phyloP scores from a whole-genome alignment of 2,797 vertebrate genomes.

The Cynodonichthys magdalenae region DNA sequence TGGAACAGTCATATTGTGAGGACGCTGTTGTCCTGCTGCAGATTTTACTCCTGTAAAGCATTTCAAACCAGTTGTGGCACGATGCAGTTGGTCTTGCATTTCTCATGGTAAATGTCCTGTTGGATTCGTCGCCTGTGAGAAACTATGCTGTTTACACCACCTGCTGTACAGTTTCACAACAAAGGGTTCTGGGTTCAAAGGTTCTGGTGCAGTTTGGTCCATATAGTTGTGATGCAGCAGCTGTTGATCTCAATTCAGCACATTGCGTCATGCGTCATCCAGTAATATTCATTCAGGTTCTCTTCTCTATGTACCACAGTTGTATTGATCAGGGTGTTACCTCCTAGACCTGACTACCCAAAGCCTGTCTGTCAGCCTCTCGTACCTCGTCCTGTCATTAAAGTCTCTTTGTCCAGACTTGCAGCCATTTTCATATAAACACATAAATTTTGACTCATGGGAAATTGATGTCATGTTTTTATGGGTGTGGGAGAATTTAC shows the following conservation, averaged over 20 bases:
- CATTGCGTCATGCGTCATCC: constrained; percentile 39
- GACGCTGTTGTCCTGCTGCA: constrained; percentile 18
- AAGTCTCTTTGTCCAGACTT: neutral
- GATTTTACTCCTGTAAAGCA: constrained; percentile 30
- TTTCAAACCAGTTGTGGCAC: constrained; percentile 27
- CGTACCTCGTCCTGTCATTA: constrained; percentile 3
- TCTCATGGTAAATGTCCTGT: constrained; percentile 33
- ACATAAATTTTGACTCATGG: neutral
- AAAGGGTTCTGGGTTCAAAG: constrained; percentile 3
- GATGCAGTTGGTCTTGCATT: constrained; percentile 30
- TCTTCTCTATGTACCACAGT: constrained; percentile 14
- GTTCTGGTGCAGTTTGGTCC: constrained; percentile 7
- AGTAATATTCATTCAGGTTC: constrained; percentile 12
- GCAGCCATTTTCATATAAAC: neutral
- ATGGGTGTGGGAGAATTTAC: neutral
- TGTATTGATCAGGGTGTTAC: constrained; percentile 38
- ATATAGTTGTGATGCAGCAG: constrained; percentile 57
- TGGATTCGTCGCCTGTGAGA: constrained; percentile 37
- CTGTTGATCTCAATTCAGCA: constrained; percentile 32
- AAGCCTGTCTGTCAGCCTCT: constrained; percentile 11
- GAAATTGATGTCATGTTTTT: neutral
- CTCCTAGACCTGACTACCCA: constrained; percentile 22
- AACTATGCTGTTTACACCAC: constrained; percentile 54
- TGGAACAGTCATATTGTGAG: constrained; percentile 7
- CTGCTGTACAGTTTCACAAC: constrained; percentile 50